Conservation (phyloP, 1,140 invertebrate species). For the Intoshia linei region DNA sequence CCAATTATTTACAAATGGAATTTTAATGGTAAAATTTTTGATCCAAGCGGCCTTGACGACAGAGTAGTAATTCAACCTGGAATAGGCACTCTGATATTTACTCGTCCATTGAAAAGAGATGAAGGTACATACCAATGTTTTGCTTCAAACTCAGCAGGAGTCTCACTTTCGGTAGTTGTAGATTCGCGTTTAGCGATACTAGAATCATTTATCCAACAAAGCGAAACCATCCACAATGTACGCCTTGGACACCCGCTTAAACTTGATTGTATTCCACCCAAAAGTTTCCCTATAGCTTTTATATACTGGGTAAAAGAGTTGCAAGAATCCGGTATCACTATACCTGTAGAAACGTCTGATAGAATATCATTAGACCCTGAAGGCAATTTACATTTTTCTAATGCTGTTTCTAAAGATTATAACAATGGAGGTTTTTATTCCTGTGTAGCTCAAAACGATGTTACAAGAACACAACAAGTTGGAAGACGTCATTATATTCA, state of each 20-base stretch:
- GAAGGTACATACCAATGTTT: slow-evolving; percentile 7
- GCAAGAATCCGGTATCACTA: slow-evolving; percentile 6
- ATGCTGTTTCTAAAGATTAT: slow-evolving; percentile 2
- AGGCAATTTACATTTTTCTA: slow-evolving; percentile 8
- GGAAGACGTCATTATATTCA: slow-evolving; percentile 4
- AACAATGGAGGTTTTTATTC: slow-evolving; percentile 2
- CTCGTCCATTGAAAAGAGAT: slow-evolving; percentile 3
- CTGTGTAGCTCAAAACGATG: slow-evolving; percentile 5
- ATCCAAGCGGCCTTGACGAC: slow-evolving; percentile 6
- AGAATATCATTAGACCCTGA: slow-evolving; percentile 15
- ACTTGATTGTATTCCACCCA: slow-evolving; percentile 12
- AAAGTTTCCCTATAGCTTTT: slow-evolving; percentile 11
- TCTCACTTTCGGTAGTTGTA: slow-evolving; percentile 2
- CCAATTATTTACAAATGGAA: slow-evolving; percentile 3
- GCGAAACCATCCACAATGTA: slow-evolving; percentile 3
- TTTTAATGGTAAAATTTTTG: slow-evolving; percentile 5
- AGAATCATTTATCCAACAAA: slow-evolving; percentile 1
- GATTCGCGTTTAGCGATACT: slow-evolving; percentile 3
- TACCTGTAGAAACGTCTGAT: slow-evolving; percentile 11
- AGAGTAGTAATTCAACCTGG: slow-evolving; percentile 7
- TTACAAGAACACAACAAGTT: slow-evolving; percentile 5
- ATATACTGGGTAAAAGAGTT: slow-evolving; percentile 13
- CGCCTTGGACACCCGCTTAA: slow-evolving; percentile 9
- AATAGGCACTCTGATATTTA: slow-evolving; percentile 8
- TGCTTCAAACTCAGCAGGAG: slow-evolving; percentile 5